These are phyloP conservation scores for Stenichneumon culpator DNA, from an alignment of 2,888 invertebrate genomes.

Conservation along the genomic window DNA sequence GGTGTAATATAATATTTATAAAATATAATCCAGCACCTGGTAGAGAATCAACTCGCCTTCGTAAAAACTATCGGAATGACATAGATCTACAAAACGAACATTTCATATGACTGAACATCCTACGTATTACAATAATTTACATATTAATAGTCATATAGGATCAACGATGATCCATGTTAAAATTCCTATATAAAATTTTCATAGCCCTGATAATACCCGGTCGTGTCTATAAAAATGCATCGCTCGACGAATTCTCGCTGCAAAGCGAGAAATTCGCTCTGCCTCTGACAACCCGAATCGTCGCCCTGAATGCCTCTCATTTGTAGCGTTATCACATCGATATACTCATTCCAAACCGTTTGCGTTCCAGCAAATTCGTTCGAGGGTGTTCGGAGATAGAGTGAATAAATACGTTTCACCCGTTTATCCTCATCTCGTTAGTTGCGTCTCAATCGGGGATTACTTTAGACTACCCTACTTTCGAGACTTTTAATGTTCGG, in stretches of 20 bases:
- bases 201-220: slow-evolving; percentile 28
- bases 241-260: not conserved
- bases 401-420: not conserved
- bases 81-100: slow-evolving; percentile 24
- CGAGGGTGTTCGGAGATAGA: not conserved
- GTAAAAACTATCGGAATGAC: slow-evolving; percentile 62
- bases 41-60: slow-evolving; percentile 30
- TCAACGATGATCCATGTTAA: slow-evolving; percentile 37
- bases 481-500: slow-evolving; percentile 2
- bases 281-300: not conserved
- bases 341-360: not conserved
- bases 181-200: slow-evolving; percentile 53
- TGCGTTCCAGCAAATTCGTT: not conserved
- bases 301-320: not conserved
- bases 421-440: slow-evolving; percentile 2
- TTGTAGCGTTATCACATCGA: slow-evolving; percentile 19
- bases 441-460: not conserved
- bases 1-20: slow-evolving; percentile 29
- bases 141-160: slow-evolving; percentile 8
- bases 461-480: slow-evolving; percentile 2
- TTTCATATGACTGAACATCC: slow-evolving; percentile 3
- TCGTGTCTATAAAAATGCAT: slow-evolving; percentile 40
- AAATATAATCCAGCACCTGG: slow-evolving; percentile 61
- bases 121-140: slow-evolving; percentile 34
- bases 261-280: no score